These are phyloP conservation scores for Erpobdella octoculata DNA, from an alignment of 2,888 invertebrate genomes.

Conservation along the genomic window DNA sequence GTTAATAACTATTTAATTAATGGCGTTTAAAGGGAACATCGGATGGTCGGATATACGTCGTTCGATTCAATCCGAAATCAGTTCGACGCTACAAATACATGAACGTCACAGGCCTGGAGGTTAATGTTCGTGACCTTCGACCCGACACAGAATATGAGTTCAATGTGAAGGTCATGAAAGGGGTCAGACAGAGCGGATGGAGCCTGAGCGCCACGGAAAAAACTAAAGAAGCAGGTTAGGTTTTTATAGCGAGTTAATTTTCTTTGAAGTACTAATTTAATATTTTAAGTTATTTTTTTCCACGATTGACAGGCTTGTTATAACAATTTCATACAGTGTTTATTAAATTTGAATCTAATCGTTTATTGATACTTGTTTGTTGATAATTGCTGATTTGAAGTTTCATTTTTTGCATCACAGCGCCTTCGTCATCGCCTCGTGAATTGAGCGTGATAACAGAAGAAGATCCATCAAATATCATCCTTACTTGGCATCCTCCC, in stretches of 20 bases:
- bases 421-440: not conserved
- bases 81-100: slow-evolving; percentile 54
- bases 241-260: not conserved
- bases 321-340: not conserved
- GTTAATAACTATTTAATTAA: too few species aligned
- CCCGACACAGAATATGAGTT: slow-evolving; percentile 84
- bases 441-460: not conserved
- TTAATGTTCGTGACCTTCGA: slow-evolving; percentile 59
- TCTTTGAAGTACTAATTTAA: not conserved
- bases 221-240: slow-evolving; percentile 64
- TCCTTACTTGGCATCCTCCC: slow-evolving; percentile 78
- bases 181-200: slow-evolving; percentile 79
- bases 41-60: slow-evolving; percentile 77
- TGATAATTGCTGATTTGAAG: too few species aligned
- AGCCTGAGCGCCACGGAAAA: slow-evolving; percentile 87
- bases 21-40: slow-evolving; percentile 68
- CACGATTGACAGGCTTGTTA: not conserved
- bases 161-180: slow-evolving; percentile 70
- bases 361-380: too few species aligned
- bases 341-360: not conserved
- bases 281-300: not conserved
- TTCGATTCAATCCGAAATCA: slow-evolving; percentile 56
- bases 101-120: slow-evolving; percentile 83
- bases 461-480: not conserved
- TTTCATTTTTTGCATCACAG: not conserved